These are phyloP conservation scores for Thereva unica DNA, from an alignment of 2,888 invertebrate species.

Conservation along the genomic window DNA sequence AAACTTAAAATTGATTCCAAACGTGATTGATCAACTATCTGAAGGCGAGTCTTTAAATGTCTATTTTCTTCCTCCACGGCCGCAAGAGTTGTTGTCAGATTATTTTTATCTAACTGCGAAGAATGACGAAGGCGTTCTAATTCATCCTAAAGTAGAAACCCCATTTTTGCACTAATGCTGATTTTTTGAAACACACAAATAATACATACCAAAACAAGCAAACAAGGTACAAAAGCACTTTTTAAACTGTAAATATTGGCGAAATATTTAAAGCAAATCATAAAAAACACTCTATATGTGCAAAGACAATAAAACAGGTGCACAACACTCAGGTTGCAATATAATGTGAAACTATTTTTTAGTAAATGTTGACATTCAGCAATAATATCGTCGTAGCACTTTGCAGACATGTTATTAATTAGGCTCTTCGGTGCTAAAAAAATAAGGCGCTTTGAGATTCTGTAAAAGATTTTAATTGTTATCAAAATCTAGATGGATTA, in stretches of 20 bases:
- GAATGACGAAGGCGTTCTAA: constrained; percentile 75
- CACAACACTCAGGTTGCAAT: too few species aligned
- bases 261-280: neutral
- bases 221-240: neutral
- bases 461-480: too few species aligned
- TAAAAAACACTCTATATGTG: neutral
- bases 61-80: constrained; percentile 75
- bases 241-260: neutral
- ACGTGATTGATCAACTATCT: constrained; percentile 55
- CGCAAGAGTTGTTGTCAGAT: constrained; percentile 71
- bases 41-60: constrained; percentile 63
- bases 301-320: too few species aligned
- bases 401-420: too few species aligned
- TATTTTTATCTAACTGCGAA: constrained; percentile 71
- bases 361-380: too few species aligned
- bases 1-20: constrained; percentile 50
- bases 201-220: neutral
- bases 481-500: too few species aligned
- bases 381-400: too few species aligned
- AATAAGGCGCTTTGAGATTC: too few species aligned
- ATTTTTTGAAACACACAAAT: neutral
- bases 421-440: too few species aligned
- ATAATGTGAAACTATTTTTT: too few species aligned
- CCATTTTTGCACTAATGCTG: neutral
- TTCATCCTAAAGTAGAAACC: constrained; percentile 68